Percentiles rank a stretch among this genome's conserved stretches.
Conservation (phyloP, 2,888 invertebrate species). For the Volucella bombylans region DNA sequence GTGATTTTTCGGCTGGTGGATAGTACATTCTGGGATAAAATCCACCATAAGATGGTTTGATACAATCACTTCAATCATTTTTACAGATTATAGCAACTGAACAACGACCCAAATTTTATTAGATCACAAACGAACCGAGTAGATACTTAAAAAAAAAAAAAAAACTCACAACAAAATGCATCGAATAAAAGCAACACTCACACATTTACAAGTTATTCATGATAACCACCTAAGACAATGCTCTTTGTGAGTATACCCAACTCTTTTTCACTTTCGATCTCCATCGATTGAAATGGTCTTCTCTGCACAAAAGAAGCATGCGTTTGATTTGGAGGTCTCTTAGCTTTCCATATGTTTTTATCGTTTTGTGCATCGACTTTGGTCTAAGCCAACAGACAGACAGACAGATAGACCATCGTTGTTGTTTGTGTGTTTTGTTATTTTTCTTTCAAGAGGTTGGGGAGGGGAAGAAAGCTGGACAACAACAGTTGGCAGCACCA, state of each 20-base stretch:
- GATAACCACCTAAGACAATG: conserved; percentile 14
- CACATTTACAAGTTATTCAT: background rate
- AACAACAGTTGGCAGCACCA: conserved; percentile 1
- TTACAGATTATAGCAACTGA: too few species aligned
- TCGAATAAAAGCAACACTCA: conserved; percentile 18
- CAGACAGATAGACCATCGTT: background rate
- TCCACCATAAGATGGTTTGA: background rate
- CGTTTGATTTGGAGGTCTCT: conserved; percentile 68
- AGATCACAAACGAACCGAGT: conserved; percentile 21
- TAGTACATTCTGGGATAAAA: conserved; percentile 16
- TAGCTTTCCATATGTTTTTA: conserved; percentile 51
- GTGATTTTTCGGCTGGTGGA: conserved; percentile 6
- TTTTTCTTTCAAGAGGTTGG: conserved; percentile 8
- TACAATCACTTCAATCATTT: too few species aligned
- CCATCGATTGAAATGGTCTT: conserved; percentile 49
- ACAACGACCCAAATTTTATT: conserved; percentile 47
- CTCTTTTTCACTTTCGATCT: conserved; percentile 59
- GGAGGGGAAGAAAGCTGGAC: conserved; percentile 41
- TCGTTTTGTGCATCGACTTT: conserved; percentile 2
- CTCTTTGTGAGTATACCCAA: conserved; percentile 12
- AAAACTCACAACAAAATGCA: conserved; percentile 50
- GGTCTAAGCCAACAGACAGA: conserved; percentile 5
- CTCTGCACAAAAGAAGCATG: conserved; percentile 60
- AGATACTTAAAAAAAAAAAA: conserved; percentile 14
- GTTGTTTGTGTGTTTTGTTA: conserved; percentile 16